Percentiles rank a stretch among this genome's conserved stretches.
Conservation (phyloP, 2,888 invertebrate genomes). For the Theretra japonica region DNA sequence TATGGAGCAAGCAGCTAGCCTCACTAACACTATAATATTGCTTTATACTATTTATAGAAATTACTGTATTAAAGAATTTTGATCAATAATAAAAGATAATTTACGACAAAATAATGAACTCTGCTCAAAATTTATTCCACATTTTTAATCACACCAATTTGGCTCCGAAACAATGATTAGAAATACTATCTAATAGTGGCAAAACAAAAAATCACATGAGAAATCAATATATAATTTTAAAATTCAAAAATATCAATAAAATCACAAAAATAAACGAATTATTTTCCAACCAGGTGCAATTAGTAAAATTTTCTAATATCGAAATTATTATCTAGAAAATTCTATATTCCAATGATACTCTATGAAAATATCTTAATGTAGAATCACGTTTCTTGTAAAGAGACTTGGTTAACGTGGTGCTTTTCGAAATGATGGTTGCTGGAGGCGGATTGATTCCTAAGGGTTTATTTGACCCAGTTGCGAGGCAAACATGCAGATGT, state of each 20-base stretch:
- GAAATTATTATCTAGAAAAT: conserved; percentile 2
- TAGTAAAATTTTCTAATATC: conserved; percentile 9
- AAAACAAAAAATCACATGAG: background rate
- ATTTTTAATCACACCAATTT: background rate
- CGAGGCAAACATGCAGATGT: background rate
- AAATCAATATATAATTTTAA: conserved; percentile 34
- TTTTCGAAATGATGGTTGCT: background rate
- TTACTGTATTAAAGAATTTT: conserved; percentile 2
- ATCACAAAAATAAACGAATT: conserved; percentile 28
- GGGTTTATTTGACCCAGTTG: background rate
- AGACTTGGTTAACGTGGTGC: background rate
- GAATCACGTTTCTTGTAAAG: background rate
- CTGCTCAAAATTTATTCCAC: background rate
- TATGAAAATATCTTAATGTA: background rate
- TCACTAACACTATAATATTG: conserved; percentile 52
- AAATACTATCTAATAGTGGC: background rate
- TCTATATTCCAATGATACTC: background rate
- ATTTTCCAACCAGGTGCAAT: background rate
- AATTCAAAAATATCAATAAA: conserved; percentile 22
- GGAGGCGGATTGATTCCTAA: background rate
- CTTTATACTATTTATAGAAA: background rate
- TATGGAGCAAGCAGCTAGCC: conserved; percentile 69
- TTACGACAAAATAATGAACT: background rate
- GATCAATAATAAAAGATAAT: background rate
- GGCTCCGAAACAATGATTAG: background rate